These are phyloP conservation scores for Rallus limicola DNA, from an alignment of 2,113 vertebrate genomes.

Conservation along the genomic window DNA sequence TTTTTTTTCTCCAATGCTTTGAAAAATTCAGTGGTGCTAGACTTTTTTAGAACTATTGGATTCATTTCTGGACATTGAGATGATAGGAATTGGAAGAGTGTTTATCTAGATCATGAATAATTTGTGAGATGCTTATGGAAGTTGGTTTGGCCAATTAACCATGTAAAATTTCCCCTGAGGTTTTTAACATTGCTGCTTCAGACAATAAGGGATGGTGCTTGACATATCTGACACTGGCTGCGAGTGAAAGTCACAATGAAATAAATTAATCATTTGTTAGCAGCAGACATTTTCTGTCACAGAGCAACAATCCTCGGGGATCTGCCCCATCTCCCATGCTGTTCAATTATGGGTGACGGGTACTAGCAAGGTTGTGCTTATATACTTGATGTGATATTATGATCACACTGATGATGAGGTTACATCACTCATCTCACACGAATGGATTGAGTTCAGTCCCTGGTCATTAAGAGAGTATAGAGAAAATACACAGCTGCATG, in stretches of 20 bases:
- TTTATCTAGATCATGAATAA: background rate
- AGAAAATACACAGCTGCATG: background rate
- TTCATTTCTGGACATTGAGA: background rate
- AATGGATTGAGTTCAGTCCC: background rate
- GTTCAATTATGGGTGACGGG: background rate
- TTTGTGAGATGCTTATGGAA: background rate
- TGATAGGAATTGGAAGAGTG: background rate
- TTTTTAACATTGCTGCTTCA: background rate
- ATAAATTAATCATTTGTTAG: background rate
- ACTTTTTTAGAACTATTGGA: background rate
- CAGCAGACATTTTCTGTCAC: background rate
- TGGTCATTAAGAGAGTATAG: background rate
- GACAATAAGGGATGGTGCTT: background rate
- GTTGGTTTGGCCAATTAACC: background rate
- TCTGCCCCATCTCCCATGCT: background rate
- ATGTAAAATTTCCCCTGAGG: background rate
- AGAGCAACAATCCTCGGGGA: background rate
- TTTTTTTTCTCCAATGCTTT: background rate
- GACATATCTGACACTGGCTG: background rate
- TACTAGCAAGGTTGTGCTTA: background rate
- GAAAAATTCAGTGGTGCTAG: background rate
- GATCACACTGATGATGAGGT: background rate
- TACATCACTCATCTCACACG: background rate
- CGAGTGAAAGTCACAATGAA: background rate
- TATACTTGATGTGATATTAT: background rate